Evolutionary conservation across 2,888 invertebrate species (phyloP).

Genomic region (Nycteola revayana): DNA sequence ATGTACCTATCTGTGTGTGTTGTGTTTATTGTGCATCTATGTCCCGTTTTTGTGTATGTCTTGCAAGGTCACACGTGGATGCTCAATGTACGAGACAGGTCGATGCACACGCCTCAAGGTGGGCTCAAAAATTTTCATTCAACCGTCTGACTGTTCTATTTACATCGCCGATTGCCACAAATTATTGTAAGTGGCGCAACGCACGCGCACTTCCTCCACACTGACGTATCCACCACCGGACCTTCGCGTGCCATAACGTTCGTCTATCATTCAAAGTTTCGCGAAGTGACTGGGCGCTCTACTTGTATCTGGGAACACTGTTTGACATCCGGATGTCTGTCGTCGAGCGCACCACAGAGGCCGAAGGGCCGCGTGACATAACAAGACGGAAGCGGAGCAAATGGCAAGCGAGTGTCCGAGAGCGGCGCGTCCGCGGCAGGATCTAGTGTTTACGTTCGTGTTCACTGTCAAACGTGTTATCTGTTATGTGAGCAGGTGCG

Average conservation of each 20-base stretch:
- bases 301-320: constrained; percentile 53
- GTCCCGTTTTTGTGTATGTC: constrained; percentile 59
- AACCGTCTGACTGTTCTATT: constrained; percentile 74
- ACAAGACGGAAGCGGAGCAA: constrained; percentile 14
- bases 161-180: constrained; percentile 63
- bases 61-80: constrained; percentile 74
- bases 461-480: constrained; percentile 75
- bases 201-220: constrained; percentile 68
- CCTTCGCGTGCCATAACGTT: constrained; percentile 50
- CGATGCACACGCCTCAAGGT: constrained; percentile 76
- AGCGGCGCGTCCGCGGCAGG: constrained; percentile 32
- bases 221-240: constrained; percentile 54
- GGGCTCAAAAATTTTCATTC: constrained; percentile 74
- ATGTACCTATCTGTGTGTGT: constrained; percentile 55
- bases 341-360: constrained; percentile 35
- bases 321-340: constrained; percentile 51
- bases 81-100: constrained; percentile 62
- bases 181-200: constrained; percentile 60
- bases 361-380: constrained; percentile 14
- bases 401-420: constrained; percentile 25
- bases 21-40: constrained; percentile 48
- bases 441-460: constrained; percentile 68
- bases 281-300: constrained; percentile 13
- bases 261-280: constrained; percentile 27
- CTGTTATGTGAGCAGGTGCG: constrained; percentile 75